Conservation (phyloP, 2,888 invertebrate genomes). For the Argyra leucocephala region DNA sequence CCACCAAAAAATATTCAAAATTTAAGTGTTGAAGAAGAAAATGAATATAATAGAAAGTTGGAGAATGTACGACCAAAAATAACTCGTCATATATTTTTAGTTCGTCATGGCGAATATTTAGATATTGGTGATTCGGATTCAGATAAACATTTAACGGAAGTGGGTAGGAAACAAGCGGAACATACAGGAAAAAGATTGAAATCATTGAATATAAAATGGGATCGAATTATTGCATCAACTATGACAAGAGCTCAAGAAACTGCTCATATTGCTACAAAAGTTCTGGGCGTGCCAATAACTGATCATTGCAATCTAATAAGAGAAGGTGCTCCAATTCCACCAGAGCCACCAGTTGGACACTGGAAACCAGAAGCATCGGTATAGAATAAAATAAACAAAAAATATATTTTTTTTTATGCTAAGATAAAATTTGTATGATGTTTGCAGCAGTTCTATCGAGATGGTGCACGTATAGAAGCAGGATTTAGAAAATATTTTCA, state of each 20-base stretch:
- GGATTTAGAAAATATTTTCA: conserved; percentile 90
- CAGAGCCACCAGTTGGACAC: conserved; percentile 79
- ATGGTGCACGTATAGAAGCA: conserved; percentile 90
- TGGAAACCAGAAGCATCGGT: conserved; percentile 80
- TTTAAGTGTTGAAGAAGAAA: conserved; percentile 51
- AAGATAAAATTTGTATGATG: conserved; percentile 14
- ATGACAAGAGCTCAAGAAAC: conserved; percentile 93
- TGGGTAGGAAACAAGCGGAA: conserved; percentile 77
- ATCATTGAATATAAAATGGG: conserved; percentile 68
- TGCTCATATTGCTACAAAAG: conserved; percentile 66
- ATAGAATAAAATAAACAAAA: conserved; percentile 31
- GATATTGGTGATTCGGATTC: conserved; percentile 59
- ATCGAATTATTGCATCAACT: conserved; percentile 72
- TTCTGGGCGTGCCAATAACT: conserved; percentile 52
- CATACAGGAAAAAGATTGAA: conserved; percentile 74
- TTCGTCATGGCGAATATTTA: conserved; percentile 93
- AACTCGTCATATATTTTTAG: conserved; percentile 70
- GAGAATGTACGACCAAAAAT: conserved; percentile 52
- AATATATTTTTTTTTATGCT: background rate
- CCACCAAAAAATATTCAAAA: conserved; percentile 44
- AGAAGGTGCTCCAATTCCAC: conserved; percentile 91
- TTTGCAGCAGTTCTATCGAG: conserved; percentile 78
- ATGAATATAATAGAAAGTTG: conserved; percentile 56
- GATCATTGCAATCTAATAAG: conserved; percentile 65
- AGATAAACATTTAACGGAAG: conserved; percentile 65